A percentile compares a stretch with the other conserved stretches of the same genome.
Evolutionary conservation across 2,888 invertebrate species (phyloP).

Genomic region (Sturmia bella): DNA sequence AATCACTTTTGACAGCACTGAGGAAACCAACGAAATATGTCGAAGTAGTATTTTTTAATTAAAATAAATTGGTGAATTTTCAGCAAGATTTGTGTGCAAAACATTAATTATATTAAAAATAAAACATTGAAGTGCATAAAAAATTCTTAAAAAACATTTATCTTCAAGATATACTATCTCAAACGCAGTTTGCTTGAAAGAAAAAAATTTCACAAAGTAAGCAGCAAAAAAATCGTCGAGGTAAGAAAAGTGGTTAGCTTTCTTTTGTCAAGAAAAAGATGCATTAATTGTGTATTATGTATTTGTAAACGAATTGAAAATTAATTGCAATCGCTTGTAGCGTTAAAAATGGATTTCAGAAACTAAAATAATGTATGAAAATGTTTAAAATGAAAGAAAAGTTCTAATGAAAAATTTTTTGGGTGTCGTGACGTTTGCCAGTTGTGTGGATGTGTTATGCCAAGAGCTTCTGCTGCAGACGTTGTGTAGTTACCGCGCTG

Average conservation of each 20-base stretch:
- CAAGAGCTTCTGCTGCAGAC: conserved; percentile 34
- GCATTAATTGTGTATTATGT: conserved; percentile 45
- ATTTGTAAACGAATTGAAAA: conserved; percentile 26
- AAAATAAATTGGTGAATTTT: conserved; percentile 59
- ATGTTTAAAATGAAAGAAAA: conserved; percentile 53
- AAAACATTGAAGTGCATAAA: conserved; percentile 4
- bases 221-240: conserved; percentile 68
- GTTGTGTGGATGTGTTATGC: conserved; percentile 70
- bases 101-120: conserved; percentile 12
- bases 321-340: not conserved
- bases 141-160: conserved; percentile 1
- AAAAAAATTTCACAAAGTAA: conserved; percentile 23
- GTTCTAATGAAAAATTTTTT: conserved; percentile 71
- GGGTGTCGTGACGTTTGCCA: conserved; percentile 77
- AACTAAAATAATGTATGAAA: conserved; percentile 30
- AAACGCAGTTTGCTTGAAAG: conserved; percentile 40
- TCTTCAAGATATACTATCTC: not conserved
- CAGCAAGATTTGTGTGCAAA: conserved; percentile 45
- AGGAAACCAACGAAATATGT: conserved; percentile 65
- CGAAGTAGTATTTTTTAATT: conserved; percentile 61
- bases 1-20: conserved; percentile 32
- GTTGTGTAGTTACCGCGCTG: conserved; percentile 73
- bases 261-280: conserved; percentile 72
- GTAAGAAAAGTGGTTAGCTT: conserved; percentile 74
- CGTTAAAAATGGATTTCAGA: not conserved